Base-by-base conservation (phyloP, 2,888 invertebrate species). In the Laspeyria flexula region DNA sequence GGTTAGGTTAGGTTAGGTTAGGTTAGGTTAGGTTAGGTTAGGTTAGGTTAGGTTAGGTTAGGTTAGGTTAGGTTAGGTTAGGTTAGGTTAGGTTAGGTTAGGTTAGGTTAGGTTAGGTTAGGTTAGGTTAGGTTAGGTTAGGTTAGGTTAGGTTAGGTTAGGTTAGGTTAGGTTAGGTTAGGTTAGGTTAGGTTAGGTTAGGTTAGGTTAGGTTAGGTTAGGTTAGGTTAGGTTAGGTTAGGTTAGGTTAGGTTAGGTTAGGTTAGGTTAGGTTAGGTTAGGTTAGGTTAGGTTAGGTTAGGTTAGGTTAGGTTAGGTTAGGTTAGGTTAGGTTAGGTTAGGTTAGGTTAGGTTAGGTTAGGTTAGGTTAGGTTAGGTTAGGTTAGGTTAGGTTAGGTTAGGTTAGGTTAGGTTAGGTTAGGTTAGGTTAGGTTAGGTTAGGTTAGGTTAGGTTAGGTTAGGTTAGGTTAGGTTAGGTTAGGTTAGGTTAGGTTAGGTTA, bases 1-100 rank as follows among this genome's bases (percentile, higher is more conserved):
- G 40, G 40, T 40, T 40, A 40, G 40, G 40, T 40, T 40, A 40
- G 40, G 40, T 40, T 40, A 40, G 40, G 40, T 40, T 40, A 40
- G 40, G 40, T 40, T 40, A 40, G 40, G 40, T 40, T 40, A 40
- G 40, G 40, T 40, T 40, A 40, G 40, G 40, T 40, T 40, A 40
- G 40, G 40, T 40, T 40, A 40, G 40, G 40, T 40, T 40, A 40
- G 40, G 40, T 40, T 40, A 31, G 42, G 42, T 42, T 42, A 42
- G 42, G 42, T 42, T 42, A 42, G 42, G 42, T 42, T 42, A 42
- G 42, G 42, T 42, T 42, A 42, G 42, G 42, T 31, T 42, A 42
- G 42, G 42, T 42, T 42, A 42, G 42, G 42, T 42, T 42, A 42
- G 42, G 42, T 42, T 42, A 42, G 42, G 42, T 42, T 42, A 42